These are phyloP conservation scores for Rhabdophis nuchalis DNA, from an alignment of 2,797 vertebrate genomes.

Conservation along the genomic window DNA sequence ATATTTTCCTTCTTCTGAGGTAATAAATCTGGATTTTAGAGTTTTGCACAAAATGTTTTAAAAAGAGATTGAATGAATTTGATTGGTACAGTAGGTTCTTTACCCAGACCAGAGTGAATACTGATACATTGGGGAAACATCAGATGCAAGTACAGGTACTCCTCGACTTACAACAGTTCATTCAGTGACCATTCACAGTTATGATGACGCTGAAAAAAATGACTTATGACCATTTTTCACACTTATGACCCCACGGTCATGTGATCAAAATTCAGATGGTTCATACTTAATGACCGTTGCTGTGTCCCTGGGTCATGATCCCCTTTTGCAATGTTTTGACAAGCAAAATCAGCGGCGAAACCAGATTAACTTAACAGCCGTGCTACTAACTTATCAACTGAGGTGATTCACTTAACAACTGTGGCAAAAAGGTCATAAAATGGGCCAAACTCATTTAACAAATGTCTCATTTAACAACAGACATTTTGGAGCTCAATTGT, in stretches of 20 bases:
- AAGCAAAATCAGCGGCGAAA: background rate
- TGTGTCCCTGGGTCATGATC: background rate
- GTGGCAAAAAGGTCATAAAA: too few relatives aligned
- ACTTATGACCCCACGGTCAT: background rate
- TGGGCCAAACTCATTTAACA: too few relatives aligned
- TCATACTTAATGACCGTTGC: too few relatives aligned
- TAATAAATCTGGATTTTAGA: background rate
- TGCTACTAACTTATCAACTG: too few relatives aligned
- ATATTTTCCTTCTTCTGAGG: background rate
- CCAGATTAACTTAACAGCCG: too few relatives aligned
- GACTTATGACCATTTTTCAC: background rate
- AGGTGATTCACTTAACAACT: too few relatives aligned
- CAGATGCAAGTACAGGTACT: background rate
- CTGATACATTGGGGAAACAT: background rate
- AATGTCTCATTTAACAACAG: too few relatives aligned
- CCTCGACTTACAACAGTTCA: background rate
- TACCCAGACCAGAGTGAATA: background rate
- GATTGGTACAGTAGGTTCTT: background rate
- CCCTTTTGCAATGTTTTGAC: background rate
- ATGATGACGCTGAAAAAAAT: background rate
- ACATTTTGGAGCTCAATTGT: too few relatives aligned
- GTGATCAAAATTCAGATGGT: background rate
- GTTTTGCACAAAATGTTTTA: background rate
- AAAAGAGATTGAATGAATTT: background rate
- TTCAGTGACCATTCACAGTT: background rate